These are phyloP conservation scores for Brachyopa scutellaris DNA, from an alignment of 2,888 invertebrate genomes.

Conservation along the genomic window DNA sequence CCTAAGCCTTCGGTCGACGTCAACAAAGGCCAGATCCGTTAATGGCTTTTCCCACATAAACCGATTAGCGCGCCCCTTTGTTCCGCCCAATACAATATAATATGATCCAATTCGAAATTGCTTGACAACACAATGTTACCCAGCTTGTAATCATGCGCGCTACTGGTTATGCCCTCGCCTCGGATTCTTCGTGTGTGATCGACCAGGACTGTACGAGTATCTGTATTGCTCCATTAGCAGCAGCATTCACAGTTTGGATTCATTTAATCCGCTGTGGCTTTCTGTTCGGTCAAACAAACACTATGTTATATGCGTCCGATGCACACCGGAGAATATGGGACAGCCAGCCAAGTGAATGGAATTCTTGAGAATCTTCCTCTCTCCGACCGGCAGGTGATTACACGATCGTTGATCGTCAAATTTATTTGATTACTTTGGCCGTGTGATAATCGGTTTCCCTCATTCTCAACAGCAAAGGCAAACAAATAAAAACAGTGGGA, in stretches of 20 bases:
- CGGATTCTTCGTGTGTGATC: constrained; percentile 65
- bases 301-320: too few relatives aligned
- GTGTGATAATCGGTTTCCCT: constrained; percentile 62
- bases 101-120: constrained; percentile 69
- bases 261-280: constrained; percentile 48
- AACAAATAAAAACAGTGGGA: constrained; percentile 70
- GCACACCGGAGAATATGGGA: constrained; percentile 37
- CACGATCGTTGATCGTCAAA: constrained; percentile 71
- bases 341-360: constrained; percentile 34
- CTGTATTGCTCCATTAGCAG: constrained; percentile 55
- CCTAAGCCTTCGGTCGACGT: constrained; percentile 46
- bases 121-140: constrained; percentile 68
- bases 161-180: constrained; percentile 63
- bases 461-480: constrained; percentile 37
- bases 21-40: constrained; percentile 61
- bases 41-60: constrained; percentile 70
- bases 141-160: constrained; percentile 68
- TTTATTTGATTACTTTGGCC: constrained; percentile 62
- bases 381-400: constrained; percentile 60
- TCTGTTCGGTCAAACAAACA: constrained; percentile 30
- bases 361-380: constrained; percentile 53
- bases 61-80: constrained; percentile 65
- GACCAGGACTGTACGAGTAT: constrained; percentile 34
- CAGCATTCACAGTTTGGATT: constrained; percentile 41
- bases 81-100: constrained; percentile 68